Evolutionary conservation across 2,113 vertebrate species (phyloP), one percentile per base, ranked within the genome.

Genomic region (Cnemophilus loriae): DNA sequence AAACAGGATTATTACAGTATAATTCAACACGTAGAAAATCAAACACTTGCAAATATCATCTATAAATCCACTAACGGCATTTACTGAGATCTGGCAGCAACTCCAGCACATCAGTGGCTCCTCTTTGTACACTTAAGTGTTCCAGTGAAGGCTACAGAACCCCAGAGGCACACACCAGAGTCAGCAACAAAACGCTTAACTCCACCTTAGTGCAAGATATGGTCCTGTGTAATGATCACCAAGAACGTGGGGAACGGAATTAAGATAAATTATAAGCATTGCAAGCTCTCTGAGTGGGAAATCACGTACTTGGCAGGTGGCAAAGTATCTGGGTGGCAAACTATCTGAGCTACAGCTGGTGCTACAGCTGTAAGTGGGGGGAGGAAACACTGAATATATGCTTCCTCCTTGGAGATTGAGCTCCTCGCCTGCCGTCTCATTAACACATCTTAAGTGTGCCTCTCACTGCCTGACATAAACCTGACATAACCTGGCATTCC

Each of bases 231-330:
- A 17, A 52, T 8, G n/a, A 77, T 4, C 73, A 63, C 22, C 11
- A 5, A 13, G 15, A 50, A 15, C 1, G 0, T 14, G 35, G 39
- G 39, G 26, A 20, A 57, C 57, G 27, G 6, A 82, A 13, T 9
- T 8, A 37, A 37, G 12, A 57, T 22, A 50, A 69, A 46, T 0
- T 27, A 37, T 33, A 15, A 35, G 44, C 15, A 16, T 11, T 28
- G 44, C 19, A 20, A 55, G 11, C 26, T 7, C 24, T 37, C 9
- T 0, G 4, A 73, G 24, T 7, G 32, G 67, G 20, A 44, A 67
- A 39, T 3, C n/a, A 24, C 28, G 26, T 0, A 11, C 11, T 47
- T 1, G 0, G 30, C 35, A n/a, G 20, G 30, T 4, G 14, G 13
- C 35, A 39, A 21, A 35, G 16, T 10, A 5, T 23, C 1, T 13